Evolutionary conservation across 2,888 invertebrate genomes (phyloP).

Genomic region (Chouioia cunea): DNA sequence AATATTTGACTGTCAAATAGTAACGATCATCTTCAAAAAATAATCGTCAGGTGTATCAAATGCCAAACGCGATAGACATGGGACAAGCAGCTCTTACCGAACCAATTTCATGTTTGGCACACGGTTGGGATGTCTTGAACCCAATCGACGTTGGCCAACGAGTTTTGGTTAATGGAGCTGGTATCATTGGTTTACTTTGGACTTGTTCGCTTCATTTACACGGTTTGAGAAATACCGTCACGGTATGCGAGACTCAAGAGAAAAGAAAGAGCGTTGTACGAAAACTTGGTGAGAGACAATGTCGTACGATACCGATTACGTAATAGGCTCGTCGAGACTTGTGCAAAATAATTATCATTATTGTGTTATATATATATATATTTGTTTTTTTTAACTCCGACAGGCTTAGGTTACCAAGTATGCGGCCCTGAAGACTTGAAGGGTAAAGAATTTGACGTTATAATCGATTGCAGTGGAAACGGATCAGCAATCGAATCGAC

Average conservation of each 20-base stretch:
- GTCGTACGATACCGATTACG: too few species aligned
- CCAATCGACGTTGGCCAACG: constrained; percentile 75
- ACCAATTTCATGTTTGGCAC: constrained; percentile 79
- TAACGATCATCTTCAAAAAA: too few species aligned
- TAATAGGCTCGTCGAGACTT: too few species aligned
- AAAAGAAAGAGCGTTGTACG: constrained; percentile 59
- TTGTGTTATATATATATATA: too few species aligned
- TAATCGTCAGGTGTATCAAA: constrained; percentile 53
- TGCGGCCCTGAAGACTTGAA: constrained; percentile 72
- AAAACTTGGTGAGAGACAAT: constrained; percentile 59
- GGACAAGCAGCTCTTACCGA: constrained; percentile 75
- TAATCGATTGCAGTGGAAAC: constrained; percentile 81
- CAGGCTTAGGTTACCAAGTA: constrained; percentile 75
- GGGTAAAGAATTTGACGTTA: constrained; percentile 73
- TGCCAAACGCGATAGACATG: constrained; percentile 61
- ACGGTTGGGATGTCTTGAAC: constrained; percentile 76
- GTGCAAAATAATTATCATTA: too few species aligned
- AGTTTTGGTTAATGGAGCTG: constrained; percentile 78
- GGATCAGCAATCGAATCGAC: constrained; percentile 78
- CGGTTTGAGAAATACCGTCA: constrained; percentile 76
- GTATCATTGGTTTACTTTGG: constrained; percentile 82
- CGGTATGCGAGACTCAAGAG: constrained; percentile 76
- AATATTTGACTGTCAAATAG: too few species aligned
- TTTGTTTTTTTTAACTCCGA: too few species aligned
- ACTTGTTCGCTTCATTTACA: constrained; percentile 76